phyloP scores from a whole-genome alignment of 2,797 vertebrate species.

The Oreochromis grahami region DNA sequence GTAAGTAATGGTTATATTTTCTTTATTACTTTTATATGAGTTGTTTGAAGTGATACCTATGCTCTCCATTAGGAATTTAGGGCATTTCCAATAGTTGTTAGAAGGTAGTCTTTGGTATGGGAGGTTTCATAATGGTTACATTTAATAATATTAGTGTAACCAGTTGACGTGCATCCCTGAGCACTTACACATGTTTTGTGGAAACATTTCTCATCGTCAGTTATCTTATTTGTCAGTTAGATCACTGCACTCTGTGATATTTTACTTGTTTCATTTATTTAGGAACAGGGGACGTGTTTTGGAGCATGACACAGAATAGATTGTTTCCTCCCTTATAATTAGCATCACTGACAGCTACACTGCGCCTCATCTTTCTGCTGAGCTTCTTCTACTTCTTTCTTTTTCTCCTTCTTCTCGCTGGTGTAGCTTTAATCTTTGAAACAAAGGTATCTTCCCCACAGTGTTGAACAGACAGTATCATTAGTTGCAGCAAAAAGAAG shows the following conservation, averaged over 20 bases:
- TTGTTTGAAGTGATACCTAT: not conserved
- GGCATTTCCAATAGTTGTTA: not conserved
- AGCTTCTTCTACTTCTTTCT: not conserved
- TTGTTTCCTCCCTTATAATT: not conserved
- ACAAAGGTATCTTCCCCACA: not conserved
- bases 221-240: accelerated
- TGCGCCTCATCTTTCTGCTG: not conserved
- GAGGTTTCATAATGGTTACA: not conserved
- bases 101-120: accelerated
- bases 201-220: not conserved
- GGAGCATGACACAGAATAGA: not conserved
- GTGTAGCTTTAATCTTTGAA: not conserved
- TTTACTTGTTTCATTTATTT: not conserved
- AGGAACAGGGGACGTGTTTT: not conserved
- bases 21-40: not conserved
- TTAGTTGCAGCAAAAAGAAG: not conserved
- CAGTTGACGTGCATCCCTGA: not conserved
- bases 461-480: not conserved
- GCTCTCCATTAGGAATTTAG: not conserved
- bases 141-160: not conserved
- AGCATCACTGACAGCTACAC: not conserved
- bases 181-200: not conserved
- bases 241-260: not conserved
- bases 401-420: not conserved
- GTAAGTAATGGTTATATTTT: not conserved